Evolutionary conservation across 2,888 invertebrate species (phyloP).

Genomic region (Mimachlamys varia): DNA sequence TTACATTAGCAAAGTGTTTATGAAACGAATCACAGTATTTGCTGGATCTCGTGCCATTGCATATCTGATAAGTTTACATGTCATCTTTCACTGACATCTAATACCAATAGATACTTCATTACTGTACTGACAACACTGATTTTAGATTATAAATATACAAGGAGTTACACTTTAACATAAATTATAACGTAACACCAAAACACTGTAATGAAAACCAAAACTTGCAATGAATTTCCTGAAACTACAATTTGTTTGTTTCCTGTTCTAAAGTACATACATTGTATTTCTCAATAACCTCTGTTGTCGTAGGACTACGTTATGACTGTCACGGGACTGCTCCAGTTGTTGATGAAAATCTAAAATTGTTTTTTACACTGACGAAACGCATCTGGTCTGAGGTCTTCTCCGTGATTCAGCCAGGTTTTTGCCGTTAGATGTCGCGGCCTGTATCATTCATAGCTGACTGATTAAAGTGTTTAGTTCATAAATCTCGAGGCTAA

Average conservation of each 20-base stretch:
- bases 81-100: no score
- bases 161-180: no score
- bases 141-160: no score
- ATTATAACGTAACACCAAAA: no score
- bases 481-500: background rate
- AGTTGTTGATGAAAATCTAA: background rate
- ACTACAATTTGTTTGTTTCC: no score
- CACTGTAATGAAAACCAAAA: no score
- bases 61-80: background rate
- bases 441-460: background rate
- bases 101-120: no score
- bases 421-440: background rate
- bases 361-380: background rate
- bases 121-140: no score
- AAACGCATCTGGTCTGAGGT: background rate
- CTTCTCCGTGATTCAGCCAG: background rate
- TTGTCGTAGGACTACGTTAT: background rate
- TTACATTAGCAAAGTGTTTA: no score
- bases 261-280: no score
- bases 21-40: background rate
- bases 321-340: background rate
- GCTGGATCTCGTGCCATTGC: background rate
- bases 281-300: no score
- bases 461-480: slow-evolving; percentile 15
- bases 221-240: no score